Conservation (phyloP, 2,797 vertebrate genomes). For the Chaetodon trifasciatus region DNA sequence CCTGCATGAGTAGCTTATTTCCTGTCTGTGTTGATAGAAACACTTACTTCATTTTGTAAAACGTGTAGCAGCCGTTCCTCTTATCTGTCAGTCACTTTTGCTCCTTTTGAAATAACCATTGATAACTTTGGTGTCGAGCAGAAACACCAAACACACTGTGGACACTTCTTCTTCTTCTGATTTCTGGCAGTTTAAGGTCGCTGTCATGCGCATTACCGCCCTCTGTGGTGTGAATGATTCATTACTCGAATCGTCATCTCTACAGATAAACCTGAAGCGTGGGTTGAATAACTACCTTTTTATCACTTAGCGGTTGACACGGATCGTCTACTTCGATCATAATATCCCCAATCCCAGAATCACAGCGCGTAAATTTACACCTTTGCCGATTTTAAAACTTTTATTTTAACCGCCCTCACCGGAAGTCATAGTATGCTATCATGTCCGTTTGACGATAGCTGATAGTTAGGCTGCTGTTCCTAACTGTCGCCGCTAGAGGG, state of each 20-base stretch:
- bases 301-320: not conserved
- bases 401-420: not conserved
- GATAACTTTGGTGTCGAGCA: not conserved
- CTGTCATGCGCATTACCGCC: not conserved
- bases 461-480: not conserved
- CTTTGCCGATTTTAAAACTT: not conserved
- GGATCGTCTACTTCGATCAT: too few relatives aligned
- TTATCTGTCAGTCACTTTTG: not conserved
- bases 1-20: accelerated
- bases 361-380: not conserved
- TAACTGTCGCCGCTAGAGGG: not conserved
- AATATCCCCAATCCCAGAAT: not conserved
- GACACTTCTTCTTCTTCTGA: not conserved
- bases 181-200: too few relatives aligned
- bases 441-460: not conserved
- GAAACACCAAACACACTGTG: not conserved
- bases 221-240: not conserved
- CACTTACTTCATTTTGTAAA: constrained; percentile 81
- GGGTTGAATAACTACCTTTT: not conserved
- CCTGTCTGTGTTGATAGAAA: not conserved
- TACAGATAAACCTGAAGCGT: not conserved
- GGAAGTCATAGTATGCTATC: not conserved
- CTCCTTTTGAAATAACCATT: not conserved
- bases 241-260: not conserved
- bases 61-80: constrained; percentile 13